Evolutionary conservation across 1,140 invertebrate genomes (phyloP).

Genomic region (Uloborus diversus): DNA sequence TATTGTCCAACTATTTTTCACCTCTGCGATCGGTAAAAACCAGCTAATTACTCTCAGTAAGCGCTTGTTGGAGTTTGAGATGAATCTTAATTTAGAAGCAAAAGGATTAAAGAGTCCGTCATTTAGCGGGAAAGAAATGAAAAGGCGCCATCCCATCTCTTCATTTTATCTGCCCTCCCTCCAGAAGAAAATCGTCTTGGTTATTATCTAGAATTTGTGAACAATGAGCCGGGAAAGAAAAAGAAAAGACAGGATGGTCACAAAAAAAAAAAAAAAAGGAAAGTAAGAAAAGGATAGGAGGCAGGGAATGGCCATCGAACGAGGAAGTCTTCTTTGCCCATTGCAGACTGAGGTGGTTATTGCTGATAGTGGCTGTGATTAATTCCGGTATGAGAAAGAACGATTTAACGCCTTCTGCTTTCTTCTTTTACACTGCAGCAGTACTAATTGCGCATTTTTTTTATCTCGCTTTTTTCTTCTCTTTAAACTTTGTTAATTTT

Average conservation of each 20-base stretch:
- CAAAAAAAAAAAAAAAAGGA: constrained; percentile 12
- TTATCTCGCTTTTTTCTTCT: neutral
- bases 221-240: constrained; percentile 27
- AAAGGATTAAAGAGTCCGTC: constrained; percentile 53
- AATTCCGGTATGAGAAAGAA: constrained; percentile 10
- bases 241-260: too few species aligned
- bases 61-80: constrained; percentile 34
- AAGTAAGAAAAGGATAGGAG: neutral
- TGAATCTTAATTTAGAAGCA: constrained; percentile 55
- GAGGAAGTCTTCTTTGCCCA: neutral
- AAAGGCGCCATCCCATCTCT: constrained; percentile 11
- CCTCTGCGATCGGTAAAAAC: constrained; percentile 45
- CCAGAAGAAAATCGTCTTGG: constrained; percentile 32
- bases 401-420: neutral
- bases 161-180: constrained; percentile 19
- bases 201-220: constrained; percentile 48
- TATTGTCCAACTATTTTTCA: constrained; percentile 53
- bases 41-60: constrained; percentile 50
- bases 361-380: constrained; percentile 43
- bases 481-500: too few species aligned
- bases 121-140: constrained; percentile 19
- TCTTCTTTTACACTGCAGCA: neutral
- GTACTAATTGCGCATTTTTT: constrained; percentile 32
- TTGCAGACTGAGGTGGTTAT: constrained; percentile 10
- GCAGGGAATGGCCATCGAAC: constrained; percentile 13